Evolutionary conservation across 2,797 vertebrate genomes (phyloP), one percentile per base, ranked within the genome.

Genomic region (Columba guinea): DNA sequence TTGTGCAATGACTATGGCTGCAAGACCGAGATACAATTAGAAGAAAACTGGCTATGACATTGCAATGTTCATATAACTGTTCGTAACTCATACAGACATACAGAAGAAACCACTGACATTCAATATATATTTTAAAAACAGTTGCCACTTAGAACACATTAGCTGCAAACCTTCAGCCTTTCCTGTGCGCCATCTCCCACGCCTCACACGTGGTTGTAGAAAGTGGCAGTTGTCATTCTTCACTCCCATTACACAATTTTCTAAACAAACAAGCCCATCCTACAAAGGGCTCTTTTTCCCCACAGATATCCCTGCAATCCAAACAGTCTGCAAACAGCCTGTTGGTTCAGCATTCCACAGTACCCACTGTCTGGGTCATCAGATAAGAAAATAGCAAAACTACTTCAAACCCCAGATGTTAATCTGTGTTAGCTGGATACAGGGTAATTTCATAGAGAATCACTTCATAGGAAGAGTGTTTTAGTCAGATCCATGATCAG

Each of bases 21-120:
- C 44, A 35, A 82, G 51, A 64, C 48, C 2, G 2, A 89, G 30
- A 59, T 13, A 46, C 8, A 82, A 27, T 32, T 10, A 35, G n/a
- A 5, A 2, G 15, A 78, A 71, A 87, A 35, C 24, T 19, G 15
- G n/a, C 11, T 27, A 5, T 41, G 60, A 44, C 10, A 59, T 18
- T 44, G 48, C 0, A 0, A 39, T 18, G 14, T 23, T 71, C 12
- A 1, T 80, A 9, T 52, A 2, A 3, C 22, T 10, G 7, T 65
- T 51, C 51, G 32, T 30, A 84, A 48, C 27, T 52, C 24, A 51
- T 2, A 26, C 6, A 34, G 53, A 48, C 35, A 52, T 19, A 51
- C 1, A 8, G 10, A 58, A 30, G 58, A 70, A 76, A 30, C 8
- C 32, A 35, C 27, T 24, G 67, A 79, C 11, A 27, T 15, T 55